Evolutionary conservation across 2,888 invertebrate species (phyloP).

Genomic region (Subacronicta megacephala): DNA sequence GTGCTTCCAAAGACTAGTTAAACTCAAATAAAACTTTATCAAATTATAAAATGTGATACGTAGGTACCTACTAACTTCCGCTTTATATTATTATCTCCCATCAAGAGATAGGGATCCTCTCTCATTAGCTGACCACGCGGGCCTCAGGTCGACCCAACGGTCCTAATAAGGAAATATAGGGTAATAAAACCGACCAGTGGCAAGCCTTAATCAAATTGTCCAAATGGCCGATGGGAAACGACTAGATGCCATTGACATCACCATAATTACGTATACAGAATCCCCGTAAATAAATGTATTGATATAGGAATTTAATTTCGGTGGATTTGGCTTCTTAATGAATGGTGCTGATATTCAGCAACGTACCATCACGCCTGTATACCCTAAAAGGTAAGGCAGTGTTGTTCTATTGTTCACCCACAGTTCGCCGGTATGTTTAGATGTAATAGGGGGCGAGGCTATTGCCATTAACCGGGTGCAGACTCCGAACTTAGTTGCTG

Average conservation of each 20-base stretch:
- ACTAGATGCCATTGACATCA: slow-evolving; percentile 46
- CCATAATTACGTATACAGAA: slow-evolving; percentile 50
- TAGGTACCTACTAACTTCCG: neutral
- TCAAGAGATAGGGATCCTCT: slow-evolving; percentile 40
- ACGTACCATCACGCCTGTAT: too few species aligned
- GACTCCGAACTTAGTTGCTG: too few species aligned
- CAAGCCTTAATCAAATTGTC: slow-evolving; percentile 84
- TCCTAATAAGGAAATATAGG: slow-evolving; percentile 87
- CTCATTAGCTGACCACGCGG: slow-evolving; percentile 48
- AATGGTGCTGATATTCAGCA: too few species aligned
- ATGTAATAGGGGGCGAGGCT: too few species aligned
- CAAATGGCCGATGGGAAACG: slow-evolving; percentile 72
- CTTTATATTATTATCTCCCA: slow-evolving; percentile 17
- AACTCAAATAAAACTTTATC: neutral
- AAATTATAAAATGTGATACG: neutral
- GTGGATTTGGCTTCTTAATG: neutral
- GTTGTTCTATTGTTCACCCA: too few species aligned
- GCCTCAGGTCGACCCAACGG: slow-evolving; percentile 61
- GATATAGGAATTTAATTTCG: slow-evolving; percentile 5
- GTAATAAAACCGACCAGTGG: slow-evolving; percentile 81
- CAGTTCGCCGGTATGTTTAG: too few species aligned
- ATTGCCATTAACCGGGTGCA: too few species aligned
- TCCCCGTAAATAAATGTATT: slow-evolving; percentile 7
- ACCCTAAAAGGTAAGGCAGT: too few species aligned
- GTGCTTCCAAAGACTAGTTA: too few species aligned